These are phyloP conservation scores for Paguma larvata DNA, from an alignment of 2,797 vertebrate species.

Conservation along the genomic window DNA sequence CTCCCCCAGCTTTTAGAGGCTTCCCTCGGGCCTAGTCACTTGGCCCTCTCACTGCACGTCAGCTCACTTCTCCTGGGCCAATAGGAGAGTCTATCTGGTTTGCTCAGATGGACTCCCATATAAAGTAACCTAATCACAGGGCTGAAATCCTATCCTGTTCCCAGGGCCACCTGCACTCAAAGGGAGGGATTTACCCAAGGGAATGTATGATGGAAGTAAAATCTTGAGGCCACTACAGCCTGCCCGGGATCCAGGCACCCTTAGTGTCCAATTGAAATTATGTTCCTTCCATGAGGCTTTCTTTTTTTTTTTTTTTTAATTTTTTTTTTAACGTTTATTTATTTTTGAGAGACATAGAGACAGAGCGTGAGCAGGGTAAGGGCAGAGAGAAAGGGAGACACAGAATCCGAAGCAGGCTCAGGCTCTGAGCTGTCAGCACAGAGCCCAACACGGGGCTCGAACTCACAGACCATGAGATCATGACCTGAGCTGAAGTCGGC, in stretches of 20 bases:
- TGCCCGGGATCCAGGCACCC: neutral
- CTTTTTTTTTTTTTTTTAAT: no score
- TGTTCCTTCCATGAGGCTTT: neutral
- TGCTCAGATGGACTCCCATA: neutral
- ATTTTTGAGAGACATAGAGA: no score
- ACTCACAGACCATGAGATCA: no score
- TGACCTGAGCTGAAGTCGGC: no score
- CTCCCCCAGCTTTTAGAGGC: neutral
- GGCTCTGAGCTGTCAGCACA: no score
- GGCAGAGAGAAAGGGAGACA: no score
- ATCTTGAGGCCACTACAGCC: neutral
- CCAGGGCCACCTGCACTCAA: neutral
- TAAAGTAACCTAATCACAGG: neutral
- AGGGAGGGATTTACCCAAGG: neutral
- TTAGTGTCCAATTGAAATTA: neutral
- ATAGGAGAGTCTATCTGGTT: neutral
- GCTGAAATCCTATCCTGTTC: neutral
- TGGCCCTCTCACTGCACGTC: neutral
- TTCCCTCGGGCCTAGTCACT: neutral
- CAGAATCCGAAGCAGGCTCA: no score
- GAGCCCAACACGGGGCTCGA: no score
- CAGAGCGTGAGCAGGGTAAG: no score
- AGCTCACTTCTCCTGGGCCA: neutral
- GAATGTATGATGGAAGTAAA: rapidly evolving
- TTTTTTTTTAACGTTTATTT: no score